phyloP scores from a whole-genome alignment of 2,797 vertebrate species.

The Agapornis canus region DNA sequence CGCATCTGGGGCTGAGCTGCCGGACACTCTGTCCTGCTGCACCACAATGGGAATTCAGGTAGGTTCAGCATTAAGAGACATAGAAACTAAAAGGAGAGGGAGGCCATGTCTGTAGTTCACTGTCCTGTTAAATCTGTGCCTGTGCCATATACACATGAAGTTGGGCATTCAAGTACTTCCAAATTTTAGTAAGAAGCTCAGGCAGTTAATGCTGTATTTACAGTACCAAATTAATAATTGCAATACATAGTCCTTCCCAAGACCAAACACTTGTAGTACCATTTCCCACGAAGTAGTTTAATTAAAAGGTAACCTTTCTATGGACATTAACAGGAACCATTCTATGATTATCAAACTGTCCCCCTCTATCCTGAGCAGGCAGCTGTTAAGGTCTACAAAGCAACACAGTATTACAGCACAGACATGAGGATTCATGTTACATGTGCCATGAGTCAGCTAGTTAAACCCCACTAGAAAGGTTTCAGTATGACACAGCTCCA shows the following conservation, averaged over 20 bases:
- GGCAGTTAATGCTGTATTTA: background rate
- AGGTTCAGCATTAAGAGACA: rapidly evolving
- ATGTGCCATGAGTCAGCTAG: background rate
- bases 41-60: background rate
- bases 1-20: background rate
- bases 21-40: background rate
- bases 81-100: background rate
- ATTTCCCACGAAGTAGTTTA: background rate
- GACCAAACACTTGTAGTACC: background rate
- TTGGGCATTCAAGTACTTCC: background rate
- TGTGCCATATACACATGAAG: background rate
- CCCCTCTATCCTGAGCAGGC: background rate
- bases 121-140: background rate
- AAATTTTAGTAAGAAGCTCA: background rate
- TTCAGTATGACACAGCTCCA: background rate
- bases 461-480: background rate
- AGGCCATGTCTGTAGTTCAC: background rate
- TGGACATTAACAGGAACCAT: background rate
- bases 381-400: background rate
- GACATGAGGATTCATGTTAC: background rate
- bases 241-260: background rate
- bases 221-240: background rate
- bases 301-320: background rate
- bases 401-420: background rate
- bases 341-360: background rate